phyloP scores from a whole-genome alignment of 2,113 vertebrate species.

The Tursiops truncatus region DNA sequence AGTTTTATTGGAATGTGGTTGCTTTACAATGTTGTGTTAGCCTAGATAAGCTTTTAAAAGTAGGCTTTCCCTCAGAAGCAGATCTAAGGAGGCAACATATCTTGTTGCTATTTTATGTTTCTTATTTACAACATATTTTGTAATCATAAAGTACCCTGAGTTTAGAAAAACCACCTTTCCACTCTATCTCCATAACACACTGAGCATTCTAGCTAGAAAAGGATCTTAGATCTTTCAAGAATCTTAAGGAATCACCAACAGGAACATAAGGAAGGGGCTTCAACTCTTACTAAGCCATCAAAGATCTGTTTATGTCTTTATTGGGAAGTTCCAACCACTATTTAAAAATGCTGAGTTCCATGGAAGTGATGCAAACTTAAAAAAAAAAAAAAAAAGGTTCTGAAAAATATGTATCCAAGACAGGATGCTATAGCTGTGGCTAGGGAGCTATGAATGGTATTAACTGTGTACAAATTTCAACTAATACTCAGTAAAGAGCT shows the following conservation, averaged over 20 bases:
- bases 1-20: no score
- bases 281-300: conserved; percentile 9
- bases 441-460: neutral
- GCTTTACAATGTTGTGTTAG: no score
- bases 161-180: neutral
- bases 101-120: neutral
- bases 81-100: neutral
- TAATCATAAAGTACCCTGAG: neutral
- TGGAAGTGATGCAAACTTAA: neutral
- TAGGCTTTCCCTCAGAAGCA: neutral
- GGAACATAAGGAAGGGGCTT: neutral
- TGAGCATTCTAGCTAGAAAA: neutral
- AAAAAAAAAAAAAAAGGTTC: neutral
- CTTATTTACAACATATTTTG: neutral
- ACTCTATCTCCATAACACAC: neutral
- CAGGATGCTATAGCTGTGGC: neutral
- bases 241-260: neutral
- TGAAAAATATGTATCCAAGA: neutral
- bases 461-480: neutral
- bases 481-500: neutral
- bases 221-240: neutral
- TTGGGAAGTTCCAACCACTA: neutral
- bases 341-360: neutral
- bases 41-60: neutral
- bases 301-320: conserved; percentile 19